Conservation (phyloP, 2,888 invertebrate genomes). For the Macropis europaea region DNA sequence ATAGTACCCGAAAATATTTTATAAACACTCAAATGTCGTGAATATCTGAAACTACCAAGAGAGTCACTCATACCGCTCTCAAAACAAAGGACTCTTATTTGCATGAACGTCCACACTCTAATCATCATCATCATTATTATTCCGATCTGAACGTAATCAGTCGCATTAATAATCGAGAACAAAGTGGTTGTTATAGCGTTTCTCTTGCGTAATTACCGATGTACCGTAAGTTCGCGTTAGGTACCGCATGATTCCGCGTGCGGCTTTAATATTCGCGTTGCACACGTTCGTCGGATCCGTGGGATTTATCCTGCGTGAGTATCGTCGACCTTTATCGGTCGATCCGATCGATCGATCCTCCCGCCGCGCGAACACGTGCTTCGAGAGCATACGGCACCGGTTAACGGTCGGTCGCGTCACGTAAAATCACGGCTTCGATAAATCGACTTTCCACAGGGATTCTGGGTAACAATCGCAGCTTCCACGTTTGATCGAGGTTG, state of each 20-base stretch:
- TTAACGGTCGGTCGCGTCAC: slow-evolving; percentile 45
- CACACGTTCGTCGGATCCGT: neutral
- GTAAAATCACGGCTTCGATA: slow-evolving; percentile 32
- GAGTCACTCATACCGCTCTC: no score
- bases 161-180: no score
- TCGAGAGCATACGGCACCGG: slow-evolving; percentile 1
- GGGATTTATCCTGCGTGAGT: slow-evolving; percentile 19
- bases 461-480: neutral
- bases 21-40: no score
- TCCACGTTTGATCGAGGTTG: neutral
- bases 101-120: no score
- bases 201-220: neutral
- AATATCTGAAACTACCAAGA: no score
- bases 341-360: slow-evolving; percentile 25
- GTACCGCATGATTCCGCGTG: neutral
- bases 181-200: no score
- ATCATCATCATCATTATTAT: no score
- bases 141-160: no score
- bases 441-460: slow-evolving; percentile 14
- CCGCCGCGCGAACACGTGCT: slow-evolving; percentile 19
- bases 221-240: neutral
- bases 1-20: no score
- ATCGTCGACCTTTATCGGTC: slow-evolving; percentile 17
- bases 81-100: no score
- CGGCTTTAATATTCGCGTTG: neutral